Evolutionary conservation across 2,888 invertebrate species (phyloP), one percentile per base, ranked within the genome.

Genomic region (Acrocera orbiculus): DNA sequence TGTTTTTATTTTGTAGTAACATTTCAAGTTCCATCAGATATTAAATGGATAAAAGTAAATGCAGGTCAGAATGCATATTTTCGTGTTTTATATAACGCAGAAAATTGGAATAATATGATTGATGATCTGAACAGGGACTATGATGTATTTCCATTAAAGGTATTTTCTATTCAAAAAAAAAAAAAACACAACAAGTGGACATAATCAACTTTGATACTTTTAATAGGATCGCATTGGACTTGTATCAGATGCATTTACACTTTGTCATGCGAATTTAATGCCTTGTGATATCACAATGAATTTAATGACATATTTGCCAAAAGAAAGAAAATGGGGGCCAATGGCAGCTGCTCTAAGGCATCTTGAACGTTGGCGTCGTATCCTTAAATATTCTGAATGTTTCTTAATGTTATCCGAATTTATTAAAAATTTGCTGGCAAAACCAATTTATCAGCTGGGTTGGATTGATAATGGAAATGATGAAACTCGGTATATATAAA

Each of bases 31-130:
- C 48, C 56, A 7, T 49, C 52, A 37, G 54, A 54, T 32, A 53
- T 55, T 0, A 61, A 58, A 42, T 61, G 61, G 61, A 56, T 61
- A 16, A 61, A 61, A 42, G 48, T 61, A 4, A 61, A 61, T 44
- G 52, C 56, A 10, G 49, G 53, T 7, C 61, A 61, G 40, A 54
- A 48, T 11, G 60, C 61, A 3, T 61, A 60, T 32, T 61, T 58
- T 42, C 52, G 61, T 6, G 61, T 61, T 3, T 44, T 58, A 13
- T 61, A 61, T 40, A 55, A 55, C 17, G 51, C 53, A 6, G 60
- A 56, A 25, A 61, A 61, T 39, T 61, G 59, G 59, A 48, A 52
- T 1, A 53, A 50, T 42, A 42, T 61, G 4, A 55, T 55, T 23
- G 53, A 56, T 28, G 56, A 56, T 16, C 37, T 61, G 3, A 43